A percentile compares a stretch with the other conserved stretches of the same genome.
Conservation (phyloP, 2,113 vertebrate species). For the Sylvilagus bachmani region DNA sequence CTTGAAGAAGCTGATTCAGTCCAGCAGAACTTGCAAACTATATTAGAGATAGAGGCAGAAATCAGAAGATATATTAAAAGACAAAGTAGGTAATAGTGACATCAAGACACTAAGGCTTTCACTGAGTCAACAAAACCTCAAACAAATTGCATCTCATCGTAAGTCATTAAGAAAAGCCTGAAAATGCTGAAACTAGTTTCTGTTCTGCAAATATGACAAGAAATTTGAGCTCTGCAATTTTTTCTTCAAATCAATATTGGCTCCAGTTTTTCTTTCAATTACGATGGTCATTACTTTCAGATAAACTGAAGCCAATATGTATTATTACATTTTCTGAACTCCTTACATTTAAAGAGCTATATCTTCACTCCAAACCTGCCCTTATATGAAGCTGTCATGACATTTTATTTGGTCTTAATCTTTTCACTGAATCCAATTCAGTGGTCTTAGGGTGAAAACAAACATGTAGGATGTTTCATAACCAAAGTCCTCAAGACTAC, state of each 20-base stretch:
- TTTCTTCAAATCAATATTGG: background rate
- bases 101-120: background rate
- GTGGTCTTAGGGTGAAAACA: background rate
- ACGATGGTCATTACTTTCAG: accelerated
- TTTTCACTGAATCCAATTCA: background rate
- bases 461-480: background rate
- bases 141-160: background rate
- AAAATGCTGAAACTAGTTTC: background rate
- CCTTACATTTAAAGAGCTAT: no score
- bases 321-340: no score
- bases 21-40: background rate
- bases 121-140: background rate
- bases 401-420: no score
- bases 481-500: background rate
- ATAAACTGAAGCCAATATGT: no score
- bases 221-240: background rate
- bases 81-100: background rate
- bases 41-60: background rate
- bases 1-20: background rate
- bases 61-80: background rate
- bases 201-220: background rate
- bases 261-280: background rate
- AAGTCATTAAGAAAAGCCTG: background rate
- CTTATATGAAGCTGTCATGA: no score
- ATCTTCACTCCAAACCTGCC: no score